A percentile compares a stretch with the other conserved stretches of the same genome.
phyloP scores from a whole-genome alignment of 2,888 invertebrate species.

The Eurytoma adleriae region DNA sequence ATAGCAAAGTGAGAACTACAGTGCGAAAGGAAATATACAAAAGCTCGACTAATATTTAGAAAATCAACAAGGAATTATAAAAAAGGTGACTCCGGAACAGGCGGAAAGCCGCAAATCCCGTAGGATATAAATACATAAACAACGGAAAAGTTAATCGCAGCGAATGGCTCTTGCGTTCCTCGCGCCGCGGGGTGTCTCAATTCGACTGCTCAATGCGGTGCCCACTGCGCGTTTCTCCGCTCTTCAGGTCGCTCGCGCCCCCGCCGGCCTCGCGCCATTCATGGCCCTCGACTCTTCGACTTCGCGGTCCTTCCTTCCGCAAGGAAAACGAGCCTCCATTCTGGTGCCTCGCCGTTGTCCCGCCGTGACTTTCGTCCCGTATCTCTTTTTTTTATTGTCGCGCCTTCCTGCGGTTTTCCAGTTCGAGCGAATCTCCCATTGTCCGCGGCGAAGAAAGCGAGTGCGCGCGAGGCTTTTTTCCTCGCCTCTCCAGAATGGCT shows the following conservation, averaged over 20 bases:
- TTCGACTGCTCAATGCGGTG: conserved; percentile 1
- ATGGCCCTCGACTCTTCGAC: conserved; percentile 3
- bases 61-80: not conserved
- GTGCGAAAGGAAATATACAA: not conserved
- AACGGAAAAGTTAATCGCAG: conserved; percentile 37
- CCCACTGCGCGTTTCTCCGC: too few relatives aligned
- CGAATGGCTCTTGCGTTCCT: conserved; percentile 9
- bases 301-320: conserved; percentile 42
- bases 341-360: not conserved
- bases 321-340: conserved; percentile 22
- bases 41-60: not conserved
- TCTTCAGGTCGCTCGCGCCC: conserved; percentile 15
- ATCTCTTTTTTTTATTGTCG: conserved; percentile 25
- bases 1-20: not conserved
- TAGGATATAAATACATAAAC: not conserved
- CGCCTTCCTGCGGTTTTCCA: conserved; percentile 26
- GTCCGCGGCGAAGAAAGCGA: not conserved
- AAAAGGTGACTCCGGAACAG: not conserved
- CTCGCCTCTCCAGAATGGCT: conserved; percentile 18
- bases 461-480: not conserved
- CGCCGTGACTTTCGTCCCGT: conserved; percentile 16
- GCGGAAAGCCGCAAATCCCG: too few relatives aligned
- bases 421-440: conserved; percentile 9
- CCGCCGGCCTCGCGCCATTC: not conserved
- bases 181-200: conserved; percentile 23